Evolutionary conservation across 2,113 vertebrate species (phyloP).

Genomic region (Phalacrocorax aristotelis): DNA sequence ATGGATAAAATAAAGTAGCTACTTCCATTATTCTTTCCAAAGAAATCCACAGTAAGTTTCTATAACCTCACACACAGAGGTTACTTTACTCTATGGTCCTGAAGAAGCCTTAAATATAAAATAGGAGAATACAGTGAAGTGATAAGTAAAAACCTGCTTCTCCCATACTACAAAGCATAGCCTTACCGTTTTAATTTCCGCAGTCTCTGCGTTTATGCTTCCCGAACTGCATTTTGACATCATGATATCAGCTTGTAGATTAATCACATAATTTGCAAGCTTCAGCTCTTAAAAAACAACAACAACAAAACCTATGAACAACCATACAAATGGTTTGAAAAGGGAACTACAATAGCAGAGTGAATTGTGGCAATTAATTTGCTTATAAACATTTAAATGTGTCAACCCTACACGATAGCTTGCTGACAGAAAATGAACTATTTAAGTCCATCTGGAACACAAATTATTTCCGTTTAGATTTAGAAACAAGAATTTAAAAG

Average conservation of each 20-base stretch:
- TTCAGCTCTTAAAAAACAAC: conserved; percentile 66
- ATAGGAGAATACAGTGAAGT: background rate
- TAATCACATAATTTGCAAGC: conserved; percentile 74
- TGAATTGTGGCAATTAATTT: background rate
- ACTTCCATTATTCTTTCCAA: background rate
- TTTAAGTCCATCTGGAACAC: background rate
- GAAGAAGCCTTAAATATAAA: background rate
- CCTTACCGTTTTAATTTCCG: conserved; percentile 83
- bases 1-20: background rate
- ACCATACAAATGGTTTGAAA: background rate
- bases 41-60: background rate
- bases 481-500: background rate
- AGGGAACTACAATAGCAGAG: background rate
- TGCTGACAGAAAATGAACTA: background rate
- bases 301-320: conserved; percentile 23
- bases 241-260: conserved; percentile 78
- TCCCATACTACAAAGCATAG: background rate
- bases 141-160: background rate
- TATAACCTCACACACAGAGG: background rate
- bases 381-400: background rate
- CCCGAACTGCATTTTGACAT: conserved; percentile 83
- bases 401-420: background rate
- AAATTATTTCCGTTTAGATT: background rate
- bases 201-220: conserved; percentile 69
- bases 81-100: background rate